Conservation (phyloP, 1,140 invertebrate genomes). For the Saccostrea glomerata region DNA sequence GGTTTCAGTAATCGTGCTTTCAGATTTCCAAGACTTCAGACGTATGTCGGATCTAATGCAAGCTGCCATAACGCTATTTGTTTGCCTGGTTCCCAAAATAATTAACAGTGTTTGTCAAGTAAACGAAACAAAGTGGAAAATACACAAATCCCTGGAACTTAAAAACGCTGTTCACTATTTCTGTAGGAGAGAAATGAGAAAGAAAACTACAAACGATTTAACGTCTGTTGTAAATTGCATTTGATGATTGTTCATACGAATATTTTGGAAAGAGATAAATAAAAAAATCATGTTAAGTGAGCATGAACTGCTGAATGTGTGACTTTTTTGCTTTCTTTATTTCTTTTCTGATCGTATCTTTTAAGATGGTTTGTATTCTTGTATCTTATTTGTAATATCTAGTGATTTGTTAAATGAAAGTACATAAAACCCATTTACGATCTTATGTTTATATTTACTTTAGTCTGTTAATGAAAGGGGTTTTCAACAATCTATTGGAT, state of each 20-base stretch:
- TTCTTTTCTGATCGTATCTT: too few species aligned
- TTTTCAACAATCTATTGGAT: too few species aligned
- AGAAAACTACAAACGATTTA: not conserved
- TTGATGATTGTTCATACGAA: not conserved
- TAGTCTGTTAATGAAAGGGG: too few species aligned
- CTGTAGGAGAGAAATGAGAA: conserved; percentile 24
- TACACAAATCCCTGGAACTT: not conserved
- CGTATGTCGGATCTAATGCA: conserved; percentile 47
- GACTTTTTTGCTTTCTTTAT: too few species aligned
- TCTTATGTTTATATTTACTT: too few species aligned
- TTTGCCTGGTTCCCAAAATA: conserved; percentile 52
- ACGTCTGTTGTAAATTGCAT: not conserved
- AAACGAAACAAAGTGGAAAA: not conserved
- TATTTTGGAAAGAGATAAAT: not conserved
- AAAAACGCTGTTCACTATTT: conserved; percentile 1
- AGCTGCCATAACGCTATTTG: conserved; percentile 42
- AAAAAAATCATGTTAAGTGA: too few species aligned
- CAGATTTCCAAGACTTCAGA: conserved; percentile 45
- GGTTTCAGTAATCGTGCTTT: conserved; percentile 45
- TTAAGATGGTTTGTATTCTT: too few species aligned
- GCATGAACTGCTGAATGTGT: too few species aligned
- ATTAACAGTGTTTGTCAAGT: conserved; percentile 44
- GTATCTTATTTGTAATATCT: too few species aligned
- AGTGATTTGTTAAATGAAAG: too few species aligned
- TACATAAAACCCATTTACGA: too few species aligned